Evolutionary conservation across 2,888 invertebrate genomes (phyloP).

Genomic region (Rutpela maculata): DNA sequence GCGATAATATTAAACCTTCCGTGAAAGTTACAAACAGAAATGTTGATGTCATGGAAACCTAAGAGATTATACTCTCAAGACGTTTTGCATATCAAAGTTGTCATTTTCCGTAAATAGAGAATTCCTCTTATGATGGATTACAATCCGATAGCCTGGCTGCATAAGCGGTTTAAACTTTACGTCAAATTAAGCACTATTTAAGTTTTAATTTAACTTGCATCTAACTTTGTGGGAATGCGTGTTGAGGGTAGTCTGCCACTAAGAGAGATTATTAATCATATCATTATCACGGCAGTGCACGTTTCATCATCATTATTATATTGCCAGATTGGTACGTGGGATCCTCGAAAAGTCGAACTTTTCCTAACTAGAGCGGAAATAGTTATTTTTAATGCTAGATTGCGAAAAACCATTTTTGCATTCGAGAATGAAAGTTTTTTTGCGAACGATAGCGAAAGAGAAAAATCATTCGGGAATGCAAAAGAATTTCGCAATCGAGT

Average conservation of each 20-base stretch:
- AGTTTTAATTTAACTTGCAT: slow-evolving; percentile 25
- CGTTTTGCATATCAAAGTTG: slow-evolving; percentile 57
- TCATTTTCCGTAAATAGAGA: slow-evolving; percentile 57
- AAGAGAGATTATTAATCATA: background rate
- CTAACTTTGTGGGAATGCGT: background rate
- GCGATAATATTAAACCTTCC: slow-evolving; percentile 30
- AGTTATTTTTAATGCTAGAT: too few species aligned
- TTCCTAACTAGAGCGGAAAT: too few species aligned
- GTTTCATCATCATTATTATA: too few species aligned
- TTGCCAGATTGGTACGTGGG: too few species aligned
- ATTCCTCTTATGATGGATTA: slow-evolving; percentile 61
- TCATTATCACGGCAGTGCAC: too few species aligned
- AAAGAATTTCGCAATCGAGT: too few species aligned
- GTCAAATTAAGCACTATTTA: slow-evolving; percentile 22
- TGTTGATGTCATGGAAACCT: slow-evolving; percentile 55
- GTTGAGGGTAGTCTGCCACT: background rate
- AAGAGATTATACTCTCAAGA: slow-evolving; percentile 51
- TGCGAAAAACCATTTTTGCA: too few species aligned
- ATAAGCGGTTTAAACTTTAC: slow-evolving; percentile 38
- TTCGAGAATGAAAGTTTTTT: too few species aligned
- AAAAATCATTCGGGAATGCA: too few species aligned
- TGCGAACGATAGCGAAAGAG: too few species aligned
- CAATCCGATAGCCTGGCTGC: slow-evolving; percentile 59
- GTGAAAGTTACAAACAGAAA: slow-evolving; percentile 43
- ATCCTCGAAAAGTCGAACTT: too few species aligned